phyloP scores from a whole-genome alignment of 1,140 invertebrate genomes.

The Drosophila fuyamai region DNA sequence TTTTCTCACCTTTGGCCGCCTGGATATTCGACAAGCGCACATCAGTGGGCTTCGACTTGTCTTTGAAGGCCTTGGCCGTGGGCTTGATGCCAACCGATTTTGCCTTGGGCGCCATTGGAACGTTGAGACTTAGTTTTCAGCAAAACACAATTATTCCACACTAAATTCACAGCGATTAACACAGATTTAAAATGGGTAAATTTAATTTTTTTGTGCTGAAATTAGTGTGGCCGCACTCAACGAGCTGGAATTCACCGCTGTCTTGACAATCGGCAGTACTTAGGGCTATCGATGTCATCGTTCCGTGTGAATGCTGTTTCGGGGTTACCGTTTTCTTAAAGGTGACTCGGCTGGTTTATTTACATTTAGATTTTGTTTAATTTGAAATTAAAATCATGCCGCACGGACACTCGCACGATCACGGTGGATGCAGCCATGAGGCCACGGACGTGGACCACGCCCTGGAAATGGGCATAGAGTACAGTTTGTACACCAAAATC shows the following conservation, averaged over 20 bases:
- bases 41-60: conserved; percentile 97
- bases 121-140: conserved; percentile 36
- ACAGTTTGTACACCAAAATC: conserved; percentile 95
- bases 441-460: conserved; percentile 86
- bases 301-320: neutral
- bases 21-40: conserved; percentile 98
- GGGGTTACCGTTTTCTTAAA: conserved; percentile 6
- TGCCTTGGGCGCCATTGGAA: conserved; percentile 79
- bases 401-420: conserved; percentile 78
- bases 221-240: conserved; percentile 20
- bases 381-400: conserved; percentile 59
- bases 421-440: conserved; percentile 75
- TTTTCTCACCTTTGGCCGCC: conserved; percentile 96
- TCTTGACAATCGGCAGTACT: neutral
- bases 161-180: conserved; percentile 67
- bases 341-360: conserved; percentile 42
- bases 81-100: conserved; percentile 73
- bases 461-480: conserved; percentile 92
- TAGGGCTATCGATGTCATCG: neutral
- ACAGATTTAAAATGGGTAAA: conserved; percentile 65
- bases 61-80: conserved; percentile 88
- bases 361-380: conserved; percentile 21
- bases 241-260: neutral
- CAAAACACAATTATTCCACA: conserved; percentile 47
- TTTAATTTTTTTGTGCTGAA: conserved; percentile 40